Percentiles rank a stretch among this genome's conserved stretches.
Evolutionary conservation across 2,888 invertebrate genomes (phyloP).

Genomic region (Podotricha telesiphe): DNA sequence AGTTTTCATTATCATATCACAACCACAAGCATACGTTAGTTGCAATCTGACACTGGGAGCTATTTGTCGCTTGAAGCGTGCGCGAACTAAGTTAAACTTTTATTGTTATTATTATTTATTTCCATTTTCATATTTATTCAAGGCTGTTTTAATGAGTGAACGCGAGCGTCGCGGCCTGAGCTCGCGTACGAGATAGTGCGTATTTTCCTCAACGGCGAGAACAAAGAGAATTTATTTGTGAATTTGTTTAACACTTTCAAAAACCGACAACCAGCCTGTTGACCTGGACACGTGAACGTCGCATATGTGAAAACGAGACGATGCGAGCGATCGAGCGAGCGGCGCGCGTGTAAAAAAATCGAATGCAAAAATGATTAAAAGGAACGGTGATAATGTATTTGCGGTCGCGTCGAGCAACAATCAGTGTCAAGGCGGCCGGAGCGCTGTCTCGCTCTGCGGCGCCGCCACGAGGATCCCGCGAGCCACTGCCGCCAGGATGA

Average conservation of each 20-base stretch:
- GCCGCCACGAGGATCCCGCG: constrained; percentile 79
- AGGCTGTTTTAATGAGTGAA: constrained; percentile 63
- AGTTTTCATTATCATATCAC: constrained; percentile 81
- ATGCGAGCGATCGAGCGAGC: constrained; percentile 71
- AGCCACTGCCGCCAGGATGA: constrained; percentile 79
- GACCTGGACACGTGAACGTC: constrained; percentile 69
- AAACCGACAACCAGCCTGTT: constrained; percentile 72
- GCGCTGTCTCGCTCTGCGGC: constrained; percentile 75
- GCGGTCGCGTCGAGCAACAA: constrained; percentile 81
- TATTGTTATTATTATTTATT: constrained; percentile 42
- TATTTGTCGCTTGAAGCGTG: constrained; percentile 60
- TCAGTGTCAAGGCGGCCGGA: constrained; percentile 78
- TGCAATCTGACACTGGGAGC: constrained; percentile 67
- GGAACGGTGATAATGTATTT: constrained; percentile 82
- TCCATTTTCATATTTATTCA: constrained; percentile 52
- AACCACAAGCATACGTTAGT: constrained; percentile 71
- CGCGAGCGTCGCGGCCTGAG: constrained; percentile 61
- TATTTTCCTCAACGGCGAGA: constrained; percentile 73
- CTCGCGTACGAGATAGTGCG: constrained; percentile 58
- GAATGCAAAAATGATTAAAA: constrained; percentile 83
- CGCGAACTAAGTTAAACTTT: constrained; percentile 48
- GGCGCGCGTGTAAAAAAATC: constrained; percentile 74
- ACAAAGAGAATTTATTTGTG: constrained; percentile 72
- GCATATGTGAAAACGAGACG: constrained; percentile 71
- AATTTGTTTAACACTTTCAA: constrained; percentile 62